phyloP scores from a whole-genome alignment of 2,113 vertebrate species.

The Elaphurus davidianus region DNA sequence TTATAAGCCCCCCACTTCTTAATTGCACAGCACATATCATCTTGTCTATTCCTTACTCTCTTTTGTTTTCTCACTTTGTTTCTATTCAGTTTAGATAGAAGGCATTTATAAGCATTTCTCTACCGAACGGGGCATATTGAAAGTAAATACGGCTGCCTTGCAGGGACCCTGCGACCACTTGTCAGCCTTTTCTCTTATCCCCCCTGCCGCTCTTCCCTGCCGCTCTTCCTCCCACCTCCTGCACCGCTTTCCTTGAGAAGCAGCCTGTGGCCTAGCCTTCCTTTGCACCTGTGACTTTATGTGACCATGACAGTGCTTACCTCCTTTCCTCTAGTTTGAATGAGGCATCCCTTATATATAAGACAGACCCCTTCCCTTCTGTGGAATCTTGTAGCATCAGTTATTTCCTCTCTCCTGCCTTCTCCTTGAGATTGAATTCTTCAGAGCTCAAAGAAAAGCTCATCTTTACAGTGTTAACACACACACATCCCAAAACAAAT shows the following conservation, averaged over 20 bases:
- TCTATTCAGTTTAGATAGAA: neutral
- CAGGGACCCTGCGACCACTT: too few species aligned
- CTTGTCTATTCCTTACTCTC: neutral
- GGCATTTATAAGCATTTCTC: neutral
- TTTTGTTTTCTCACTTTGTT: neutral
- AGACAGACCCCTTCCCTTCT: neutral
- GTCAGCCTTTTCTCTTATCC: neutral
- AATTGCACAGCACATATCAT: neutral
- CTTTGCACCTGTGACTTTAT: neutral
- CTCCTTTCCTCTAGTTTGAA: neutral
- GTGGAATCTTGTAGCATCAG: neutral
- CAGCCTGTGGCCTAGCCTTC: neutral
- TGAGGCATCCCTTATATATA: neutral
- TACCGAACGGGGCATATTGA: neutral
- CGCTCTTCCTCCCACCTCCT: neutral
- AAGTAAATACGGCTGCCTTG: neutral
- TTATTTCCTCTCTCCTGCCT: neutral
- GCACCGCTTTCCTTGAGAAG: neutral
- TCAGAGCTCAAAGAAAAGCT: neutral
- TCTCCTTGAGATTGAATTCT: neutral
- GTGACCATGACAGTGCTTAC: neutral
- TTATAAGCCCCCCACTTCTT: neutral
- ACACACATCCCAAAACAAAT: neutral
- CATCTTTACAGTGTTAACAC: neutral
- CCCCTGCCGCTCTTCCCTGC: rapidly evolving